A percentile compares a stretch with the other conserved stretches of the same genome.
Conservation (phyloP, 2,113 vertebrate species). For the Pomatostomus ruficeps region DNA sequence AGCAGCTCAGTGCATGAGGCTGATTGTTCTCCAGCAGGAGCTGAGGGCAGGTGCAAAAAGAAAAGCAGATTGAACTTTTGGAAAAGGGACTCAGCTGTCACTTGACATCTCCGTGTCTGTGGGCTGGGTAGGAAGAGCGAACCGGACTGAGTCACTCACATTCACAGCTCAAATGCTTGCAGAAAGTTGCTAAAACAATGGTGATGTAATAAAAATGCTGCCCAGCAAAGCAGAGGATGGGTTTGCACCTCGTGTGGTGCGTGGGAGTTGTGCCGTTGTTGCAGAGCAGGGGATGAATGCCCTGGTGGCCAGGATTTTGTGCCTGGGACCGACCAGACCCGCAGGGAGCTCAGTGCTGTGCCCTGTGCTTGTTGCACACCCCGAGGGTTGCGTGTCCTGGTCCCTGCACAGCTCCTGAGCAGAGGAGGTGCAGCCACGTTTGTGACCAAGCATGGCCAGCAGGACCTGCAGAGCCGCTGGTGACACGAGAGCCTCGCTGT, state of each 20-base stretch:
- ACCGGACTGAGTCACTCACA: not conserved
- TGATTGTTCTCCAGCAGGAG: not conserved
- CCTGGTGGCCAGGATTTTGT: not conserved
- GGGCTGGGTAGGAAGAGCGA: not conserved
- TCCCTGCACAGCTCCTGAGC: too few relatives aligned
- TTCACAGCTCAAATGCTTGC: not conserved
- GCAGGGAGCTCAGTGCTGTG: too few relatives aligned
- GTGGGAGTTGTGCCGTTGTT: not conserved
- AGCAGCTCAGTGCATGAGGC: not conserved
- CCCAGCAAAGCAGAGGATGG: not conserved
- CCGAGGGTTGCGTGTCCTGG: too few relatives aligned
- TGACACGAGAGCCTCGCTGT: not conserved
- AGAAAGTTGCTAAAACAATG: not conserved
- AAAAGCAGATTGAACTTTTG: not conserved
- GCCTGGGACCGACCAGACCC: not conserved
- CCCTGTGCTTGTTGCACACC: too few relatives aligned
- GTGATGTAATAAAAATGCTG: not conserved
- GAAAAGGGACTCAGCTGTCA: not conserved
- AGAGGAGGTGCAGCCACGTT: not conserved
- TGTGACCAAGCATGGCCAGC: not conserved
- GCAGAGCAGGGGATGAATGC: not conserved
- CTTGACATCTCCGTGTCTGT: not conserved
- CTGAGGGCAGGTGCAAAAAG: not conserved
- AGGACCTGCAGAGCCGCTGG: not conserved
- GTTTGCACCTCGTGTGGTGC: not conserved